Conservation (phyloP, 2,113 vertebrate genomes). For the rat (Rattus norvegicus) region DNA sequence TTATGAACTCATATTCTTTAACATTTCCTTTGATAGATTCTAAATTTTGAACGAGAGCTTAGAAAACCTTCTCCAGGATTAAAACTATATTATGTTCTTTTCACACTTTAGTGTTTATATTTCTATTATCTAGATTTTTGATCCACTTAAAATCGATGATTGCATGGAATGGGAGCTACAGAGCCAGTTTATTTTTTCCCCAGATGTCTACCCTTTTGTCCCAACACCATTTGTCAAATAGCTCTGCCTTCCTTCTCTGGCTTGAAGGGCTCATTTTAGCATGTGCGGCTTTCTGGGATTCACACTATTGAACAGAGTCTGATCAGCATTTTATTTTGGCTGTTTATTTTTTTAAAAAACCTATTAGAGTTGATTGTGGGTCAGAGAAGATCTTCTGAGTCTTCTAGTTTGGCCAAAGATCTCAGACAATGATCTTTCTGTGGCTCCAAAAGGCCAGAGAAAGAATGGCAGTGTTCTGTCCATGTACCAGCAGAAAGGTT, state of each 20-base stretch:
- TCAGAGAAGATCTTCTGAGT: neutral
- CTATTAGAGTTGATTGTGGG: neutral
- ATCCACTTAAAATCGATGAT: conserved; percentile 19
- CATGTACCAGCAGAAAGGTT: neutral
- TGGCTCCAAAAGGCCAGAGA: neutral
- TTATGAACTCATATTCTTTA: conserved; percentile 9
- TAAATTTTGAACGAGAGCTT: conserved; percentile 41
- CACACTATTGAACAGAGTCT: neutral
- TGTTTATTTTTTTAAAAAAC: neutral
- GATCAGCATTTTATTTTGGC: neutral
- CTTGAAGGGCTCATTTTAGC: conserved; percentile 9
- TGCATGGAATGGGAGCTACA: neutral
- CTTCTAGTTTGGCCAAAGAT: neutral
- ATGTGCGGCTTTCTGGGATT: conserved; percentile 20
- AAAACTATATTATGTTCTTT: neutral
- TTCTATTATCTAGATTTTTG: conserved; percentile 44
- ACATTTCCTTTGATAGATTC: neutral
- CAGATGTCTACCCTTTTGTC: conserved; percentile 39
- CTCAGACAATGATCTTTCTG: neutral
- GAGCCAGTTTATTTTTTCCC: neutral
- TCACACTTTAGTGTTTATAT: conserved; percentile 39
- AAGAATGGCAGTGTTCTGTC: neutral
- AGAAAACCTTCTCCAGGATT: conserved; percentile 22
- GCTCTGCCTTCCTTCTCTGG: neutral
- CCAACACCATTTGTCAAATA: neutral